phyloP scores from a whole-genome alignment of 2,113 vertebrate species.

The Spermophilus dauricus region DNA sequence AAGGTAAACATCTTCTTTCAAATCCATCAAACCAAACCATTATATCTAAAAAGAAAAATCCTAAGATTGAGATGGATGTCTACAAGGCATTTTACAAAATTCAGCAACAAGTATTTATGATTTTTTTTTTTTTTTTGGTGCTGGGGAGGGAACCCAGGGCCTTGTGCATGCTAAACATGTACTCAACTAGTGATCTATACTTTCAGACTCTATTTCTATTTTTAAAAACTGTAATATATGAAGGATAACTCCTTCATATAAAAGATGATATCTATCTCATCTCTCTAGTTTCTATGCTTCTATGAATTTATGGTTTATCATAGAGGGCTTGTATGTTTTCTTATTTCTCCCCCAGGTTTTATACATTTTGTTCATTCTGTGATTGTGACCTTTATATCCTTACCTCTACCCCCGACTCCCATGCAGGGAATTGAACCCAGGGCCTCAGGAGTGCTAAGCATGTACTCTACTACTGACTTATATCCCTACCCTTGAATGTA shows the following conservation, averaged over 20 bases:
- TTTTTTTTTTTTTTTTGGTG: neutral
- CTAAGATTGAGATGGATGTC: neutral
- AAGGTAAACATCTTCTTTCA: neutral
- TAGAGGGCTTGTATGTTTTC: neutral
- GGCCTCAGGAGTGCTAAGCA: neutral
- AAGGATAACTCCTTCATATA: neutral
- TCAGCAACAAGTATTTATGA: neutral
- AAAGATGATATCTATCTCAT: neutral
- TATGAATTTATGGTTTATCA: neutral
- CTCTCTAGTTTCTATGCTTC: neutral
- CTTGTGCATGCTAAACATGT: neutral
- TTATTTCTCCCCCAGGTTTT: conserved; percentile 21
- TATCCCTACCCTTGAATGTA: neutral
- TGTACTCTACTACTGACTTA: neutral
- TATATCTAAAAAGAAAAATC: conserved; percentile 1
- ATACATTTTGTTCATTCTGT: neutral
- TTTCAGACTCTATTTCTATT: neutral
- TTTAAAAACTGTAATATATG: neutral
- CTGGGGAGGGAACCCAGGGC: neutral
- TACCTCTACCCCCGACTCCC: too few species aligned
- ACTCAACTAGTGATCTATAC: neutral
- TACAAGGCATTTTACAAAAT: conserved; percentile 24
- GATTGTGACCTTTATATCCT: neutral
- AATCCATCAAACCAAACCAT: neutral
- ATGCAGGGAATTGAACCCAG: too few species aligned